Evolutionary conservation across 2,113 vertebrate species (phyloP), one percentile per base, ranked within the genome.

Genomic region (Sciurus niger): DNA sequence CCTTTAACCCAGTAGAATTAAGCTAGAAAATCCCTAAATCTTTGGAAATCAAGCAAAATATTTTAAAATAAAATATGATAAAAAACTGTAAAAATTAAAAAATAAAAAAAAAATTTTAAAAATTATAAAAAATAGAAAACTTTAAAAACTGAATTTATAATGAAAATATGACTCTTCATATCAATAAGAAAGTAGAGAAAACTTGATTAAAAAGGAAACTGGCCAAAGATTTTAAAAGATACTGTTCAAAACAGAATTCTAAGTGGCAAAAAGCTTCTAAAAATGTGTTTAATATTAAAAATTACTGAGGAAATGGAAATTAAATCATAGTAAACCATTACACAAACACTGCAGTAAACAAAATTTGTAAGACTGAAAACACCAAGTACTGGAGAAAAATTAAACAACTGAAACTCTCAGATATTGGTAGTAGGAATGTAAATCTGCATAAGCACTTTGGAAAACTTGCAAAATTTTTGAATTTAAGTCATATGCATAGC

Each of bases 41-140:
- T 84, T 80, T 72, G 28, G 30, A 67, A 72, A 94, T 91, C 40
- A 67, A 95, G n/a, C 48, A 34, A 95, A 88, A 84, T 0, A n/a
- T 92, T 92, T 84, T 22, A 60, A 84, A 94, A 65, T 78, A 82
- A 92, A 92, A 37, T 7, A 67, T 65, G 7, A 16, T 94, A 2
- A 67, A 77, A 65, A 40, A 40, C 40, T 40, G 40, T 40, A 4
- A 58, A 85, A 87, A 84, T 32, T 4, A 40, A 58, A 58, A 58
- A 20, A 58, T 58, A 58, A 18, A 58, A 58, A 58, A 37, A 37
- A 37, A n/a, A n/a, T n/a, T 7, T 18, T 55, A 53, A 53, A 84
- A 18, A 85, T 18, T 40, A 3, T 14, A 51, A 1, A 76, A 93
- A 68, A 58, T 30, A n/a, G 8, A 58, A 25, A 58, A 60, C 1